Conservation (phyloP, 2,113 vertebrate genomes). For the Callithrix jacchus region DNA sequence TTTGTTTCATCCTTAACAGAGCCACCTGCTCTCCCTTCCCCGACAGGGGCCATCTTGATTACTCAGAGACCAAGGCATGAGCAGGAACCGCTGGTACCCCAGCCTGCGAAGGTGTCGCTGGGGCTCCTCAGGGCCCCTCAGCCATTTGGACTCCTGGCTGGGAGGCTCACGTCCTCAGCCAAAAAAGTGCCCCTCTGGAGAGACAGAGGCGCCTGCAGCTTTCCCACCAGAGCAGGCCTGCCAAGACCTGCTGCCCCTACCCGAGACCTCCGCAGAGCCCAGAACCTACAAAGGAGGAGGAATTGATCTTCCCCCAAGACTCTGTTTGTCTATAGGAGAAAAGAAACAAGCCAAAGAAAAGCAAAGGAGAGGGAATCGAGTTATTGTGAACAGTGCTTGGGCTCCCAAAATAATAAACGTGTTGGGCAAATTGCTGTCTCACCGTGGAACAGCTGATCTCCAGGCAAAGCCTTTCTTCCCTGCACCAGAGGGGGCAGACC, state of each 20-base stretch:
- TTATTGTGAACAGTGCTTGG: conserved; percentile 43
- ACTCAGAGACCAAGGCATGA: not conserved
- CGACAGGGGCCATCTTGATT: not conserved
- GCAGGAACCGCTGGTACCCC: not conserved
- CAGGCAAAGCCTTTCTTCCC: conserved; percentile 62
- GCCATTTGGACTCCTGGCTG: not conserved
- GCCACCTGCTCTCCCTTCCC: not conserved
- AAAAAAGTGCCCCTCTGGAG: not conserved
- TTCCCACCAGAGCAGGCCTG: not conserved
- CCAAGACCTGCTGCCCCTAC: not conserved
- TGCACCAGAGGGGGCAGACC: conserved; percentile 14
- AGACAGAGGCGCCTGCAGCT: not conserved
- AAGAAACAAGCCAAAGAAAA: not conserved
- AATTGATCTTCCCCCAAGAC: conserved; percentile 35
- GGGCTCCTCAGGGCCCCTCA: accelerated
- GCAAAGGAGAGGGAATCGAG: not conserved
- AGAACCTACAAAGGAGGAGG: not conserved
- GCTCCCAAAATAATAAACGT: conserved; percentile 55
- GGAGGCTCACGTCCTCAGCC: not conserved
- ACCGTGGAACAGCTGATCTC: conserved; percentile 54
- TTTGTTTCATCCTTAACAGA: conserved; percentile 56
- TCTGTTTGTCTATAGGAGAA: not conserved
- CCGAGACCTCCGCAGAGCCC: not conserved
- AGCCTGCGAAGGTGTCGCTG: not conserved
- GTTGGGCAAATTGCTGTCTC: conserved; percentile 59